phyloP scores from a whole-genome alignment of 2,797 vertebrate genomes.

The Chloroceryle inda region DNA sequence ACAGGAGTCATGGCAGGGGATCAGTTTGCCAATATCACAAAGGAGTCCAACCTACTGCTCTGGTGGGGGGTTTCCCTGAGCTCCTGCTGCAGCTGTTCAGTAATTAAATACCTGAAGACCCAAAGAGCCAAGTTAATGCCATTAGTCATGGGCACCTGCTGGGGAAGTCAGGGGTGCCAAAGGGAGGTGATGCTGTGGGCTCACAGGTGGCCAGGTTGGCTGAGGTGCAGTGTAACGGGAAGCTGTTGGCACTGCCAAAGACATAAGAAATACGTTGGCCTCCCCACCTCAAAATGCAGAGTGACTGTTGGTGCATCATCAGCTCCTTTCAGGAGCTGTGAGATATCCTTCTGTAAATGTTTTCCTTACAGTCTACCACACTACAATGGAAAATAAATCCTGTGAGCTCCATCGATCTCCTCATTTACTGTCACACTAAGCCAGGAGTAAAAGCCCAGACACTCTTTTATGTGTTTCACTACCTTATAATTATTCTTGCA shows the following conservation, averaged over 20 bases:
- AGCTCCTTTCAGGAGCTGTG: background rate
- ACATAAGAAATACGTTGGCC: background rate
- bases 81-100: background rate
- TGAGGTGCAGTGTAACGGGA: fast-evolving
- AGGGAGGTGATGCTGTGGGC: fast-evolving
- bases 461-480: background rate
- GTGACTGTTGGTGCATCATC: fast-evolving
- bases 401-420: background rate
- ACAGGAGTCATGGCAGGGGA: background rate
- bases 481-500: background rate
- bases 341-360: background rate
- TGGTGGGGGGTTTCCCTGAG: background rate
- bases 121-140: background rate
- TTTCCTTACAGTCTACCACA: background rate
- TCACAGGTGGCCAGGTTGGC: background rate
- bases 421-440: background rate
- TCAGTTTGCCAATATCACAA: background rate
- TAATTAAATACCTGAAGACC: slow-evolving; percentile 16
- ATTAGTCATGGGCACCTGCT: slow-evolving; percentile 12
- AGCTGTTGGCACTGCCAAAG: background rate
- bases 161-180: fast-evolving
- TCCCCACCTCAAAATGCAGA: background rate
- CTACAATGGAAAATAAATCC: background rate
- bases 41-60: fast-evolving
- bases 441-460: background rate